Conservation (phyloP, 1,140 invertebrate species). For the Calephelis nemesis region DNA sequence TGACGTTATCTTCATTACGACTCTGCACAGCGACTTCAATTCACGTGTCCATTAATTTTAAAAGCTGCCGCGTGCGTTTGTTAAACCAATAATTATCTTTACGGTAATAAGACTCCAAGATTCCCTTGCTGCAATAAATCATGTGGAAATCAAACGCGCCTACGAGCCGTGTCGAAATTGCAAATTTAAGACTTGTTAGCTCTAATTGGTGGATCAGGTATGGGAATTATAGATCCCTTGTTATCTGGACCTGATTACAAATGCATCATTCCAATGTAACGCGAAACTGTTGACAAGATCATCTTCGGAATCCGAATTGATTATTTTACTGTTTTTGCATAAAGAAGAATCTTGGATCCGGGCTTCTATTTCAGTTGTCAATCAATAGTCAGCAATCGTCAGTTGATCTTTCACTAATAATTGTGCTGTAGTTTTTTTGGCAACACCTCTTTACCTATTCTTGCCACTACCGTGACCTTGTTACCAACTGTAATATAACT, state of each 20-base stretch:
- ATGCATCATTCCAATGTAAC: not conserved
- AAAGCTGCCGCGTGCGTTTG: conserved; percentile 61
- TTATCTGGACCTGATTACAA: not conserved
- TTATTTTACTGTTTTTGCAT: no score
- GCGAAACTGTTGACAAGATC: not conserved
- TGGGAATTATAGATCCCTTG: conserved; percentile 10
- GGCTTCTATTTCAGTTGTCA: no score
- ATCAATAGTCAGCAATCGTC: no score
- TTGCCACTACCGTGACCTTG: no score
- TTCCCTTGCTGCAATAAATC: conserved; percentile 52
- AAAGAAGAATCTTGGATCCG: no score
- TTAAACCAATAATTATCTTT: conserved; percentile 69
- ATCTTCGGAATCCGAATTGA: no score
- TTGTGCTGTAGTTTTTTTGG: no score
- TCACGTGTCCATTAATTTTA: conserved; percentile 72
- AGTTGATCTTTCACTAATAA: no score
- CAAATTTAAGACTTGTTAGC: conserved; percentile 44
- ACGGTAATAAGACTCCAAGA: conserved; percentile 55
- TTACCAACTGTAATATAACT: no score
- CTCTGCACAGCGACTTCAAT: conserved; percentile 60
- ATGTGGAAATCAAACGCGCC: conserved; percentile 54
- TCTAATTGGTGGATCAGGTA: conserved; percentile 37
- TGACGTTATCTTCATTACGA: conserved; percentile 71
- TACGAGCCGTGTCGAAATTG: conserved; percentile 46
- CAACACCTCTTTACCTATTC: no score